These are phyloP conservation scores for Scytalopus superciliaris DNA, from an alignment of 2,113 vertebrate species.

Conservation along the genomic window DNA sequence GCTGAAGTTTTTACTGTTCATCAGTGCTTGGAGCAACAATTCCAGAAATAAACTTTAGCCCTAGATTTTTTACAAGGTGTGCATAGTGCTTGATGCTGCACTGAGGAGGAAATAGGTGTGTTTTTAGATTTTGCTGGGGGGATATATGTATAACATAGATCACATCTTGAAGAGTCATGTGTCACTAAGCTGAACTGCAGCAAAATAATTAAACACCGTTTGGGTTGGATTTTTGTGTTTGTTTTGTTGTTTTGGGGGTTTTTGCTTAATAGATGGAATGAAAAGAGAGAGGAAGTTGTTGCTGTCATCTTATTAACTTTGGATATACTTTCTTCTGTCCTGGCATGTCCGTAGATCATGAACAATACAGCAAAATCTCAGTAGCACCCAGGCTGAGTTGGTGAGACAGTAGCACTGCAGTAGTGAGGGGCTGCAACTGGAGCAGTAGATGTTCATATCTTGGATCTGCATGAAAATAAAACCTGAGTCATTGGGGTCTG, in stretches of 20 bases:
- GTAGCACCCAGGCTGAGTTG: background rate
- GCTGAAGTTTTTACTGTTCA: background rate
- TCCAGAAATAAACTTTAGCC: background rate
- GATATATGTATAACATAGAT: background rate
- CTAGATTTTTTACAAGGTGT: background rate
- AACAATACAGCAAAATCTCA: background rate
- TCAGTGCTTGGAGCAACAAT: background rate
- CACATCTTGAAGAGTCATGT: background rate
- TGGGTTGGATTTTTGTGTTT: rapidly evolving
- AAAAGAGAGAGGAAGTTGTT: background rate
- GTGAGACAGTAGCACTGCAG: background rate
- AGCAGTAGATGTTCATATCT: background rate
- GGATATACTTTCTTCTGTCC: background rate
- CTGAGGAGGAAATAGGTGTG: background rate
- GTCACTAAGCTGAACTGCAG: background rate
- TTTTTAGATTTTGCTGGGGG: background rate
- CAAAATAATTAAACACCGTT: background rate
- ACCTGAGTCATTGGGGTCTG: background rate
- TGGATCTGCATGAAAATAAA: background rate
- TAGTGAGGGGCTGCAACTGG: background rate
- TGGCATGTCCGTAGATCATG: background rate
- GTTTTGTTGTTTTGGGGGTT: background rate
- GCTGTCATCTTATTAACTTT: no score
- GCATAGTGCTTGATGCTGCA: background rate
- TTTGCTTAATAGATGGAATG: background rate